Evolutionary conservation across 2,113 vertebrate genomes (phyloP).

Genomic region (Corythaixoides concolor): DNA sequence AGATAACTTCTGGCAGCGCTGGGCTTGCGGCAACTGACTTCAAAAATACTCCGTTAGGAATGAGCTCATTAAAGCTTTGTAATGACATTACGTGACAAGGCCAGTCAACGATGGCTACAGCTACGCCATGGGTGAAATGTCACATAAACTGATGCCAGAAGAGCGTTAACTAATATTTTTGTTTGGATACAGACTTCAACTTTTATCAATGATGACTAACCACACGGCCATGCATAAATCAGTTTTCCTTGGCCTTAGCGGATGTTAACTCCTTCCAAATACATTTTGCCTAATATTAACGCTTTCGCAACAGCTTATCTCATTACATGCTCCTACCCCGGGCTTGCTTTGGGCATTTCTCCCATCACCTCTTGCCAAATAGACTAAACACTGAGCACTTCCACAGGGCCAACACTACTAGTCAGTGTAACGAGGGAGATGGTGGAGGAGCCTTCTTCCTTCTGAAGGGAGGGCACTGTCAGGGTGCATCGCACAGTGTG

Average conservation of each 20-base stretch:
- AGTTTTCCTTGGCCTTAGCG: not conserved
- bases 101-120: not conserved
- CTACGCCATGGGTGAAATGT: rapidly evolving
- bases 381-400: not conserved
- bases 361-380: rapidly evolving
- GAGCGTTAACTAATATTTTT: rapidly evolving
- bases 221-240: not conserved
- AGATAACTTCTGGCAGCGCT: not conserved
- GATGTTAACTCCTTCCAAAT: not conserved
- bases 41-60: not conserved
- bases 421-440: rapidly evolving
- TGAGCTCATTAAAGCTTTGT: not conserved
- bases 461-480: not conserved
- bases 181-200: not conserved
- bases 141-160: not conserved
- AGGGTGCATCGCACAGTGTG: rapidly evolving
- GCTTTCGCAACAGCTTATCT: not conserved
- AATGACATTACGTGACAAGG: not conserved
- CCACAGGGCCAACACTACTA: rapidly evolving
- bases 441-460: not conserved
- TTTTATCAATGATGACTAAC: not conserved
- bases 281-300: not conserved
- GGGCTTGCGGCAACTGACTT: not conserved
- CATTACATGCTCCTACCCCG: not conserved
- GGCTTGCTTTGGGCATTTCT: not conserved